These are phyloP conservation scores for Cygnus buccinator DNA, from an alignment of 2,113 vertebrate genomes.

Conservation along the genomic window DNA sequence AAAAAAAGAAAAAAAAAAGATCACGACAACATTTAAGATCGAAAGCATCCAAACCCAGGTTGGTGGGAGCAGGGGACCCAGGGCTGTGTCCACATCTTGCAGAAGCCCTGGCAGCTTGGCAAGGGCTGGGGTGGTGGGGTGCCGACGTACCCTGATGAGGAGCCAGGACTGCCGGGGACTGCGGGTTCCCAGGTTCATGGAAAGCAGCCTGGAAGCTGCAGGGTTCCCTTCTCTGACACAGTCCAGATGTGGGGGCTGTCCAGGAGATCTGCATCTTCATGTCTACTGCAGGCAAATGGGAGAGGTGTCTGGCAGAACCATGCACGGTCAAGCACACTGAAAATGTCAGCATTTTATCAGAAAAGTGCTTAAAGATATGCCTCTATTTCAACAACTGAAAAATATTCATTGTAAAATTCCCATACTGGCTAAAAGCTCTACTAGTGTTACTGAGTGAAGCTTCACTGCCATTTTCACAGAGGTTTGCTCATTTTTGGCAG, in stretches of 20 bases:
- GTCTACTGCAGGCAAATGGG: background rate
- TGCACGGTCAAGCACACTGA: background rate
- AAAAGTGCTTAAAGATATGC: background rate
- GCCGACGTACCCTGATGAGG: rapidly evolving
- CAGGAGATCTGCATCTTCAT: background rate
- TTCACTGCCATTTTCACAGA: slow-evolving; percentile 51
- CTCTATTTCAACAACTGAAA: background rate
- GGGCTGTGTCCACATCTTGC: rapidly evolving
- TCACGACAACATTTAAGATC: background rate
- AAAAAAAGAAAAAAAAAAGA: no score
- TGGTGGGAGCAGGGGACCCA: background rate
- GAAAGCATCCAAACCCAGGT: background rate
- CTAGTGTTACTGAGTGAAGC: slow-evolving; percentile 37
- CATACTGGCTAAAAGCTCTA: slow-evolving; percentile 14
- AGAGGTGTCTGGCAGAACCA: rapidly evolving
- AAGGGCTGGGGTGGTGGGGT: rapidly evolving
- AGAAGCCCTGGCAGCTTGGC: background rate
- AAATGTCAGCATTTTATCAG: background rate
- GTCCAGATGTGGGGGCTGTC: background rate
- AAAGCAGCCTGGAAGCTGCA: slow-evolving; percentile 16
- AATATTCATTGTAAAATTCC: background rate
- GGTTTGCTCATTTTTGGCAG: slow-evolving; percentile 35
- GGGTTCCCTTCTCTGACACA: background rate
- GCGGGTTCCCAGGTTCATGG: background rate
- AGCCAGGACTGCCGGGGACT: background rate